Evolutionary conservation across 1,140 invertebrate genomes (phyloP).

Genomic region (Leguminivora glycinivorella): DNA sequence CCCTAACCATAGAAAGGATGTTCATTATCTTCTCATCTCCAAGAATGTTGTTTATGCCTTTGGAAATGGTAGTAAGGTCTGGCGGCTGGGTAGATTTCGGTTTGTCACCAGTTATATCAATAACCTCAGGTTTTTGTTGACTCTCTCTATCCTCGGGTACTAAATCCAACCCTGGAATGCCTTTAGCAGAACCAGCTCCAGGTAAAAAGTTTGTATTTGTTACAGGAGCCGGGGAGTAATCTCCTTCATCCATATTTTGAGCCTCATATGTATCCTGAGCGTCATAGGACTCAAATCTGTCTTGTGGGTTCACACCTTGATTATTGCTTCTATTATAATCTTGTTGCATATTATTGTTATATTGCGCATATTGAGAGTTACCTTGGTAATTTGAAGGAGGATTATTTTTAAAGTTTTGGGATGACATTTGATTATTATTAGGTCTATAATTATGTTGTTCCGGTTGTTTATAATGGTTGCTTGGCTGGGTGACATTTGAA

Average conservation of each 20-base stretch:
- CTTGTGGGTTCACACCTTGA: slow-evolving; percentile 45
- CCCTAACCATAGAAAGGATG: slow-evolving; percentile 78
- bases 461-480: slow-evolving; percentile 32
- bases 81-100: slow-evolving; percentile 43
- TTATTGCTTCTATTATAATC: slow-evolving; percentile 48
- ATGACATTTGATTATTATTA: slow-evolving; percentile 35
- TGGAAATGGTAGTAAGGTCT: slow-evolving; percentile 80
- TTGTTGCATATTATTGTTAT: slow-evolving; percentile 34
- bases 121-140: slow-evolving; percentile 48
- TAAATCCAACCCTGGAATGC: slow-evolving; percentile 84
- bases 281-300: slow-evolving; percentile 50
- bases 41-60: slow-evolving; percentile 81
- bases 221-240: neutral
- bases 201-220: slow-evolving; percentile 53
- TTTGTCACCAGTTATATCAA: slow-evolving; percentile 64
- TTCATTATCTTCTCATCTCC: slow-evolving; percentile 81
- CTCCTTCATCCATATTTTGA: slow-evolving; percentile 27
- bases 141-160: slow-evolving; percentile 70
- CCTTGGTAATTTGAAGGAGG: slow-evolving; percentile 36
- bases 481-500: slow-evolving; percentile 31
- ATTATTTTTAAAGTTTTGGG: slow-evolving; percentile 38
- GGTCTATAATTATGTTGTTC: slow-evolving; percentile 28
- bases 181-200: slow-evolving; percentile 58
- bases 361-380: slow-evolving; percentile 32
- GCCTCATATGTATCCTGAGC: slow-evolving; percentile 9